Conservation (phyloP, 2,113 vertebrate species). For the Heterotilapia buettikoferi region DNA sequence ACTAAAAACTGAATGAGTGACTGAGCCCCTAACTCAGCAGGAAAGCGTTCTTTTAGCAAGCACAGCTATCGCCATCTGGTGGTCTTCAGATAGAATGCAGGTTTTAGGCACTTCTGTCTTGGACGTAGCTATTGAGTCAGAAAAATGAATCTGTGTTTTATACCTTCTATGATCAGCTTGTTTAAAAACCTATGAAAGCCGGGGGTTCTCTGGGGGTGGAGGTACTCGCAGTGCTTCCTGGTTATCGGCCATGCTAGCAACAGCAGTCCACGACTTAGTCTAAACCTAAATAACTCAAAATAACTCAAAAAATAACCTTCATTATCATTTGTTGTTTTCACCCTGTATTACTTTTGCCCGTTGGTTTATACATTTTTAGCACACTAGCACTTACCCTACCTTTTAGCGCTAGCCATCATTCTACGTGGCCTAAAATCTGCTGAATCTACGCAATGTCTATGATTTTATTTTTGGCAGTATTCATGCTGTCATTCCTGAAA, state of each 20-base stretch:
- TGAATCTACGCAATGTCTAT: neutral
- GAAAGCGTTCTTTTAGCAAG: neutral
- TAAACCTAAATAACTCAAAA: neutral
- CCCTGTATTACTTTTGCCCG: neutral
- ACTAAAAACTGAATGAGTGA: neutral
- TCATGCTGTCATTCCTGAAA: neutral
- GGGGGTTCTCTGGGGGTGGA: neutral
- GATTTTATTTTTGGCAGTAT: neutral
- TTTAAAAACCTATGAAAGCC: neutral
- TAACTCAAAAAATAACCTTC: neutral
- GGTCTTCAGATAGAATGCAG: neutral
- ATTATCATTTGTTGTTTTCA: accelerated
- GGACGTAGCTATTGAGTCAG: accelerated
- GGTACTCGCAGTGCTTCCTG: neutral
- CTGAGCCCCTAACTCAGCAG: neutral
- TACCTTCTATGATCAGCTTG: neutral
- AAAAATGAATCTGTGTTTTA: neutral
- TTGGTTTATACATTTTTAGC: neutral
- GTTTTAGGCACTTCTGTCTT: neutral
- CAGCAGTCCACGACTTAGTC: accelerated
- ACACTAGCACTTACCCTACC: neutral
- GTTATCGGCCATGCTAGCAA: neutral
- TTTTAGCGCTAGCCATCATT: neutral
- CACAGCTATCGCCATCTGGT: neutral
- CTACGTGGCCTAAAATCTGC: neutral